phyloP scores from a whole-genome alignment of 2,888 invertebrate genomes.

The Rhabditophanes sp. region DNA sequence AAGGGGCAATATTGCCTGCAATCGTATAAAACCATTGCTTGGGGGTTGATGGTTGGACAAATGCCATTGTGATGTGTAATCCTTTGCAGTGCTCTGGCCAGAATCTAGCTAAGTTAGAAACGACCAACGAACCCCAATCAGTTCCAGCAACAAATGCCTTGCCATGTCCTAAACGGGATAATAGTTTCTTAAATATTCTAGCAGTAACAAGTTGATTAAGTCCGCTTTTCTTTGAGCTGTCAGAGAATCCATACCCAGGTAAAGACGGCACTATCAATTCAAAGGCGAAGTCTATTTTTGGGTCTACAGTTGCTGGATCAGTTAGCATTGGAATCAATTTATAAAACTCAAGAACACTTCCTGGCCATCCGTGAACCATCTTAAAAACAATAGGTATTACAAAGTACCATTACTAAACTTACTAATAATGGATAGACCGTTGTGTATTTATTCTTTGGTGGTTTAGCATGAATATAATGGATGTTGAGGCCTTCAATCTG shows the following conservation, averaged over 20 bases:
- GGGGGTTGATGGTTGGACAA: slow-evolving; percentile 59
- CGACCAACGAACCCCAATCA: slow-evolving; percentile 6
- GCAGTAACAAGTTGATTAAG: slow-evolving; percentile 7
- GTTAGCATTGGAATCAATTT: slow-evolving; percentile 48
- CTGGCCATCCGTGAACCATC: slow-evolving; percentile 68
- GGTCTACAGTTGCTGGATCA: slow-evolving; percentile 52
- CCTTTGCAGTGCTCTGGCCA: too few species aligned
- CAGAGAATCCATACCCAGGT: slow-evolving; percentile 31
- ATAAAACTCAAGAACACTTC: slow-evolving; percentile 64
- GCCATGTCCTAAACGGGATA: slow-evolving; percentile 9
- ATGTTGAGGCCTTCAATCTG: slow-evolving; percentile 56
- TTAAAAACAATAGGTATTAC: too few species aligned
- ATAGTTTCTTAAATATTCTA: slow-evolving; percentile 7
- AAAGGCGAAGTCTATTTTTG: slow-evolving; percentile 24
- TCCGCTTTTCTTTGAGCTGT: slow-evolving; percentile 7
- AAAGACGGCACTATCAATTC: slow-evolving; percentile 49
- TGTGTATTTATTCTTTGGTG: slow-evolving; percentile 38
- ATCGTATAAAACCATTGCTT: slow-evolving; percentile 66
- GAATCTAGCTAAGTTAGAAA: slow-evolving; percentile 1
- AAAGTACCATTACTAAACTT: too few species aligned
- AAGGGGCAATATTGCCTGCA: slow-evolving; percentile 22
- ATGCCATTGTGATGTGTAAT: slow-evolving; percentile 55
- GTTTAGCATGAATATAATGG: slow-evolving; percentile 60
- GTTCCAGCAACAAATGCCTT: slow-evolving; percentile 9
- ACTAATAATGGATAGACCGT: slow-evolving; percentile 55